Conservation (phyloP, 30 jellyfish, hydroid and myxozoan species). For the Aurelia coerulea region DNA sequence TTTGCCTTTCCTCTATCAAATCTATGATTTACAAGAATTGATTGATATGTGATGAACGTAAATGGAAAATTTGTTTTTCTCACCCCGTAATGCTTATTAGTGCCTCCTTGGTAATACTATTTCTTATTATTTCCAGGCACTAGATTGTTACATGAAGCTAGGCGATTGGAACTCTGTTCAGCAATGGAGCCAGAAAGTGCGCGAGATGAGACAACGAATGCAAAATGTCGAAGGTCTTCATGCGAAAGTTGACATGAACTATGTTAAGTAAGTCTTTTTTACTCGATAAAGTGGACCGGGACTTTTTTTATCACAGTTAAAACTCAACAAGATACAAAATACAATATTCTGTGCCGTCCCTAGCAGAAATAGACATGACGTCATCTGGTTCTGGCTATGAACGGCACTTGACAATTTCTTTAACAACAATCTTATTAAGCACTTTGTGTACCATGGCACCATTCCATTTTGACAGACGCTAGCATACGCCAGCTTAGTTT, state of each 20-base stretch:
- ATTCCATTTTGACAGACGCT: neutral
- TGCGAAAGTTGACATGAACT: constrained; percentile 80
- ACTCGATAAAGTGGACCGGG: neutral
- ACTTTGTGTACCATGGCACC: neutral
- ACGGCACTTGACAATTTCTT: no score
- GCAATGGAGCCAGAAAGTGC: constrained; percentile 82
- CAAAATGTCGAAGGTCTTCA: constrained; percentile 80
- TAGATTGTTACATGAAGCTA: constrained; percentile 92
- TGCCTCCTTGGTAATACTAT: no score
- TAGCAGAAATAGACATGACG: no score
- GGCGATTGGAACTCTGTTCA: constrained; percentile 98
- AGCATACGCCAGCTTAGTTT: no score
- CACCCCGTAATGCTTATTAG: neutral
- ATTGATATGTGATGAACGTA: no score
- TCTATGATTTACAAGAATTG: no score
- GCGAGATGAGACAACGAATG: constrained; percentile 72
- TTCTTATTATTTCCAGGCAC: constrained; percentile 40
- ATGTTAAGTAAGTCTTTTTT: constrained; percentile 71
- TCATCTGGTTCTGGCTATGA: no score
- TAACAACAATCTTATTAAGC: no score
- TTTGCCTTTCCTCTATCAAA: no score
- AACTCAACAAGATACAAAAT: neutral
- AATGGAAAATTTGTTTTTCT: neutral
- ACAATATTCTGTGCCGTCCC: no score
- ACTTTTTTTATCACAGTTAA: neutral